Conservation (phyloP, 1,140 invertebrate genomes). For the Lucilia sericata region DNA sequence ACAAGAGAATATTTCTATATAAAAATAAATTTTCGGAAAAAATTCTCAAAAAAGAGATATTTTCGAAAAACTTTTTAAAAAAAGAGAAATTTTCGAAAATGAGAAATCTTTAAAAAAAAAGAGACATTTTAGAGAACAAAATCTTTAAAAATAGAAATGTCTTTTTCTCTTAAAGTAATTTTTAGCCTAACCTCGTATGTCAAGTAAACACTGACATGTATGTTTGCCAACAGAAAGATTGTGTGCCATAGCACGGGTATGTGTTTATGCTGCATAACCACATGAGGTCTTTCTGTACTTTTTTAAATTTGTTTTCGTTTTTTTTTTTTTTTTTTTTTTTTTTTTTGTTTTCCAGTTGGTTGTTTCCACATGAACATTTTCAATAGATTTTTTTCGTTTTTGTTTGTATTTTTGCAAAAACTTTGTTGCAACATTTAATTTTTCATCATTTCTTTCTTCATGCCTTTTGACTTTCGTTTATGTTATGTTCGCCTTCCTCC, state of each 20-base stretch:
- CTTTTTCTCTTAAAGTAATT: too few relatives aligned
- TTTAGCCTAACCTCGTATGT: too few relatives aligned
- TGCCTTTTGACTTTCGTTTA: conserved; percentile 13
- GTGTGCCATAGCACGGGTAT: background rate
- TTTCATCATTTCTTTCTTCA: background rate
- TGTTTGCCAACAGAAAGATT: background rate
- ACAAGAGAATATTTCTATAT: too few relatives aligned
- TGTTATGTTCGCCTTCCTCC: too few relatives aligned
- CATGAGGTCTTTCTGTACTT: conserved; percentile 3
- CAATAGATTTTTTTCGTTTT: background rate
- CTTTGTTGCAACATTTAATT: conserved; percentile 20
- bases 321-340: background rate
- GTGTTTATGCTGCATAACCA: conserved; percentile 13
- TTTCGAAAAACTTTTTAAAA: too few relatives aligned
- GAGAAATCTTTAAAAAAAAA: too few relatives aligned
- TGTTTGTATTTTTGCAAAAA: background rate
- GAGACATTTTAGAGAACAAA: too few relatives aligned
- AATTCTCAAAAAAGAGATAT: too few relatives aligned
- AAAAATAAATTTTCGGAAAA: too few relatives aligned
- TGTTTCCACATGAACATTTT: conserved; percentile 22
- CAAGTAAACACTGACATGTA: background rate
- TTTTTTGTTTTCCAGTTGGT: background rate
- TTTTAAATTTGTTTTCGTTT: too few relatives aligned
- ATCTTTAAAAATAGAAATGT: too few relatives aligned
- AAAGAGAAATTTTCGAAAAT: too few relatives aligned